Evolutionary conservation across 2,113 vertebrate genomes (phyloP).

Genomic region (Junco hyemalis): DNA sequence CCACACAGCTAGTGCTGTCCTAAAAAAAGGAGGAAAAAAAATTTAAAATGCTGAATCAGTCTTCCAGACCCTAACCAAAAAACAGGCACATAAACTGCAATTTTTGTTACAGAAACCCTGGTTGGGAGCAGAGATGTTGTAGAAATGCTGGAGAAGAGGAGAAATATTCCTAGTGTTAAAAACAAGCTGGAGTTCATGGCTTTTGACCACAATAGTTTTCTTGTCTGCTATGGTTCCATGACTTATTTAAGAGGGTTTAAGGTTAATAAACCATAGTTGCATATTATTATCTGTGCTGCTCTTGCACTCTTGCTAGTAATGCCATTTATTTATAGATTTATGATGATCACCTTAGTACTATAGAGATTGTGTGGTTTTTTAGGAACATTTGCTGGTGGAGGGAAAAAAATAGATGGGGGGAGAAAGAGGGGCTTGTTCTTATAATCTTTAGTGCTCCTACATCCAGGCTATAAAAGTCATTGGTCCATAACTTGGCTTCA

Average conservation of each 20-base stretch:
- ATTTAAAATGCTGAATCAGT: slow-evolving; percentile 43
- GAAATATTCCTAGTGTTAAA: slow-evolving; percentile 36
- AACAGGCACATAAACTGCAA: slow-evolving; percentile 45
- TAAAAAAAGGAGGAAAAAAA: neutral
- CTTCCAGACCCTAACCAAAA: slow-evolving; percentile 13
- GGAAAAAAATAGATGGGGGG: neutral
- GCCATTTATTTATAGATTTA: slow-evolving; percentile 40
- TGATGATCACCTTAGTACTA: neutral
- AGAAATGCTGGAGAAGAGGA: neutral
- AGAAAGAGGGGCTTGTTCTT: neutral
- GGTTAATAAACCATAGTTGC: slow-evolving; percentile 61
- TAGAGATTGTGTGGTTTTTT: slow-evolving; percentile 20
- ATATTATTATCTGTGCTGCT: slow-evolving; percentile 51
- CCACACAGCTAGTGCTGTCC: neutral
- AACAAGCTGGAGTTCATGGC: slow-evolving; percentile 31
- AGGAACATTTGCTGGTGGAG: neutral
- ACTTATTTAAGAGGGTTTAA: slow-evolving; percentile 61
- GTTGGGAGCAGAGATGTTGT: neutral
- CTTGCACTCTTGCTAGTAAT: slow-evolving; percentile 8
- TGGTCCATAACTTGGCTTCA: neutral
- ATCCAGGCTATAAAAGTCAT: neutral
- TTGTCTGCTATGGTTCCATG: slow-evolving; percentile 62
- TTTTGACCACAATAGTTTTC: slow-evolving; percentile 65
- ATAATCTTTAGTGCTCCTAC: neutral
- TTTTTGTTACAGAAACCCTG: slow-evolving; percentile 46